Conservation (phyloP, 2,888 invertebrate species). For the Ophion obscuratus region DNA sequence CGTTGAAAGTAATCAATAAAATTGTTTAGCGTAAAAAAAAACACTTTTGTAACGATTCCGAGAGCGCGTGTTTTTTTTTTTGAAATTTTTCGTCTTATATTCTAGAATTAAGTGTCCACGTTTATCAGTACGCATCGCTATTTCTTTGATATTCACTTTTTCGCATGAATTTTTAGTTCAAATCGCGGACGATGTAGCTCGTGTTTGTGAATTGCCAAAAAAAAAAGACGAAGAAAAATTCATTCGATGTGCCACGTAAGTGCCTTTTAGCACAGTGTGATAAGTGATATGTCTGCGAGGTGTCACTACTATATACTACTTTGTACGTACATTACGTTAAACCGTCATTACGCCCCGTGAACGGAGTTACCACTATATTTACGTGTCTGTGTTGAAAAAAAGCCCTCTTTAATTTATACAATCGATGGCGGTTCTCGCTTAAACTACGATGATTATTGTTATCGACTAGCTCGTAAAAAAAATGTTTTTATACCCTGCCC, state of each 20-base stretch:
- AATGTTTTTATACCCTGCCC: conserved; percentile 71
- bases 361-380: conserved; percentile 67
- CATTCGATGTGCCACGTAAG: conserved; percentile 65
- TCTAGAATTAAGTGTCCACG: conserved; percentile 19
- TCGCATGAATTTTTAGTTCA: background rate
- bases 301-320: conserved; percentile 46
- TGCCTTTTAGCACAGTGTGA: conserved; percentile 68
- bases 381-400: conserved; percentile 59
- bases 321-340: conserved; percentile 53
- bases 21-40: conserved; percentile 16
- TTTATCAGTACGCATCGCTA: background rate
- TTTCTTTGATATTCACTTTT: conserved; percentile 10
- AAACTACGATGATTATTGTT: conserved; percentile 52
- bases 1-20: conserved; percentile 35
- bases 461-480: conserved; percentile 72
- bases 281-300: conserved; percentile 57
- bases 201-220: conserved; percentile 19
- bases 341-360: conserved; percentile 48
- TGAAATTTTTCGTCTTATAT: conserved; percentile 13
- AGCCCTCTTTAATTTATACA: conserved; percentile 43
- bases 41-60: conserved; percentile 10
- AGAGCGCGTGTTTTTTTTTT: conserved; percentile 34
- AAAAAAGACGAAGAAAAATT: conserved; percentile 30
- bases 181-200: background rate
- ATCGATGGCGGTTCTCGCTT: conserved; percentile 21